phyloP scores from a whole-genome alignment of 2,113 vertebrate genomes.

The Perca schrenkii region DNA sequence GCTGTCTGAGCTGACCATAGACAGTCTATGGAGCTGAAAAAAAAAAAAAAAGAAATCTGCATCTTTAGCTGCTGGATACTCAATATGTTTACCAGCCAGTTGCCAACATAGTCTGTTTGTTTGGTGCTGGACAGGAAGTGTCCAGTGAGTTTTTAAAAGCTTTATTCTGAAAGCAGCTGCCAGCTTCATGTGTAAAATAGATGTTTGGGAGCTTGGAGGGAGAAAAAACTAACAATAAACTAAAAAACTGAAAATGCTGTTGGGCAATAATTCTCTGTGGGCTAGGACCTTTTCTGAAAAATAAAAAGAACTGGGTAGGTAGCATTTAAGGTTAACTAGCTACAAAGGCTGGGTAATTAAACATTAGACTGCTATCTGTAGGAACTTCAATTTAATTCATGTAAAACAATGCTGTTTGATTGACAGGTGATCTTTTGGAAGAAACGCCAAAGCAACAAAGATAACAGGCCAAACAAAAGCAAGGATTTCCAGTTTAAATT shows the following conservation, averaged over 20 bases:
- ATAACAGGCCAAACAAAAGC: background rate
- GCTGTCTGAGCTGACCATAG: too few species aligned
- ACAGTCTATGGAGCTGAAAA: too few species aligned
- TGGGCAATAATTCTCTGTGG: background rate
- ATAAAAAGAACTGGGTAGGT: background rate
- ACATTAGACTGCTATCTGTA: background rate
- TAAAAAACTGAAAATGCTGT: background rate
- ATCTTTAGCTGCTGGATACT: background rate
- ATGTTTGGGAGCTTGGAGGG: background rate
- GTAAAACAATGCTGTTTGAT: background rate
- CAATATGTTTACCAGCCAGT: background rate
- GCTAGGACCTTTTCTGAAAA: background rate
- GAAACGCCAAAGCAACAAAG: background rate
- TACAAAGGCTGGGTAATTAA: background rate
- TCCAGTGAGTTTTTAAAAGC: background rate
- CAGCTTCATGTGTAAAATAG: too few species aligned
- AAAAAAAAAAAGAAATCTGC: background rate
- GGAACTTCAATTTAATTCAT: background rate
- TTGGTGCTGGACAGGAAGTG: background rate
- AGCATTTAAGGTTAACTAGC: background rate
- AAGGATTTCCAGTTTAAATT: background rate
- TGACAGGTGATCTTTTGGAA: background rate
- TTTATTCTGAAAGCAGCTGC: background rate
- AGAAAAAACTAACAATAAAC: background rate
- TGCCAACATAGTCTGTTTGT: background rate